phyloP scores from a whole-genome alignment of 64 coral and sea anemone genomes.

The Acropora tenuis region DNA sequence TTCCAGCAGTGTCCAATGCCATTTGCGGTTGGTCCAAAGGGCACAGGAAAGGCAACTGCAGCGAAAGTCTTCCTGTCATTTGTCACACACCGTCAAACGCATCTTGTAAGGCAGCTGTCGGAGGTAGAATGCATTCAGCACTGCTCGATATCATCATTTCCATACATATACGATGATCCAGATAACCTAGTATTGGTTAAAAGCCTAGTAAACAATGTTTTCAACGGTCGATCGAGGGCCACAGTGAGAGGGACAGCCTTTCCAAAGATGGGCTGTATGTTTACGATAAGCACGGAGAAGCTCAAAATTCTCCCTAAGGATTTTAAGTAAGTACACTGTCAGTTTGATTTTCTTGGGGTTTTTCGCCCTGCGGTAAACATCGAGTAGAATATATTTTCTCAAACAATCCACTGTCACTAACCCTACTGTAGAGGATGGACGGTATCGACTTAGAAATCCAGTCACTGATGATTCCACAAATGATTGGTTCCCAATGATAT shows the following conservation, averaged over 20 bases:
- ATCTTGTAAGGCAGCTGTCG: conserved; percentile 32
- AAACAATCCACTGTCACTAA: not conserved
- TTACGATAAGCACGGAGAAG: conserved; percentile 14
- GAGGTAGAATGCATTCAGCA: not conserved
- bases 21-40: not conserved
- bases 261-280: conserved; percentile 38
- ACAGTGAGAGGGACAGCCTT: conserved; percentile 25
- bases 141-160: conserved; percentile 37
- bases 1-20: not conserved
- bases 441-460: not conserved
- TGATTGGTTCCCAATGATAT: conserved; percentile 2
- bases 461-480: not conserved
- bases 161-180: conserved; percentile 45
- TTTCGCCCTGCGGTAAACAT: not conserved
- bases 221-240: conserved; percentile 51
- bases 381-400: not conserved
- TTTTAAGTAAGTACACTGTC: conserved; percentile 43
- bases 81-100: not conserved
- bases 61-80: not conserved
- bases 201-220: conserved; percentile 23
- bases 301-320: conserved; percentile 28
- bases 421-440: not conserved
- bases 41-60: not conserved
- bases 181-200: conserved; percentile 35
- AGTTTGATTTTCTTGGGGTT: not conserved